Evolutionary conservation across 2,888 invertebrate genomes (phyloP), one percentile per base, ranked within the genome.

Genomic region (Volucella inanis): DNA sequence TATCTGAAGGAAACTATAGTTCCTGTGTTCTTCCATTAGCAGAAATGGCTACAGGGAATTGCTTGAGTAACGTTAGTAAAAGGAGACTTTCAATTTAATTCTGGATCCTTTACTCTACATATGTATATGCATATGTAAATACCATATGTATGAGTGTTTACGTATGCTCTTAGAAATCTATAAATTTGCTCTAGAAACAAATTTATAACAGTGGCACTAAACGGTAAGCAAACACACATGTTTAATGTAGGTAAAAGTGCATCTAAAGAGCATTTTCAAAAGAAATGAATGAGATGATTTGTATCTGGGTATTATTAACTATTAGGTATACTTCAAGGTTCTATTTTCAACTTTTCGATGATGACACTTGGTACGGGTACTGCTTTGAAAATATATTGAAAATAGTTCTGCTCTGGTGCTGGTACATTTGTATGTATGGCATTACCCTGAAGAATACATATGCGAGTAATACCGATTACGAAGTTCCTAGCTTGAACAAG

Each of bases 261-360:
- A 71, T 82, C 52, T 59, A 76, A 65, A 47, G 76, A 76, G 70
- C 64, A 70, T 47, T 65, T 71, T 77, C 71, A 31, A 82, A 82
- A 77, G 81, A 77, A 77, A 77, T 77, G 70, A 76, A 76, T 76
- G 75, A 70, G 68, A 76, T 62, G 76, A 82, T 71, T 71, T 76
- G 77, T 71, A 81, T 81, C 50, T 76, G 55, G 68, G 43, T 72
- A 70, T 64, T 68, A 74, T 52, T 78, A n/a, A n/a, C n/a, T 74
- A 79, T 74, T 74, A 74, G 74, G 57, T n/a, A 83, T 52, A 64
- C 83, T 84, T 65, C 64, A 64, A 70, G 64, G 70, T 78, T 62
- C 62, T 75, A 68, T 79, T 64, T 70, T 31, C 54, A 75, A 74
- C 78, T 74, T 68, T 61, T 61, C 62, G 41, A 39, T 76, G 71